Conservation (phyloP, 2,888 invertebrate genomes). For the Tinea pellionella region DNA sequence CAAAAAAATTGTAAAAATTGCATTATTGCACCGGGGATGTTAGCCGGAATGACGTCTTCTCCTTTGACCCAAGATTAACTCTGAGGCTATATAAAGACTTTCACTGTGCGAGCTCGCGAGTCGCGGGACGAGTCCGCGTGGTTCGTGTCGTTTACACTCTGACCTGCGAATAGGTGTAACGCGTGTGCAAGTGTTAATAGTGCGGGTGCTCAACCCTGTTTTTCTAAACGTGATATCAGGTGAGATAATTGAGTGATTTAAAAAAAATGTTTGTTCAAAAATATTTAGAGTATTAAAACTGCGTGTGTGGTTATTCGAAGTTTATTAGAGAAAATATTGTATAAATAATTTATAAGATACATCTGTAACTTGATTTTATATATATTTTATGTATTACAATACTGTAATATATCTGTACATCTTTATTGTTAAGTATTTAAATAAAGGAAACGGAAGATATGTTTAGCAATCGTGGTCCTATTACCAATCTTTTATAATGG, state of each 20-base stretch:
- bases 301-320: no score
- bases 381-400: no score
- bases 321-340: no score
- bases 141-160: constrained; percentile 42
- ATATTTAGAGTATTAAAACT: no score
- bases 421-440: no score
- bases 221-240: constrained; percentile 2
- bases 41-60: constrained; percentile 27
- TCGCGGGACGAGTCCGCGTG: constrained; percentile 43
- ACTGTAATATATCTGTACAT: no score
- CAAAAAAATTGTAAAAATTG: not conserved
- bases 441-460: no score
- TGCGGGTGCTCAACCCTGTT: not conserved
- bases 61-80: constrained; percentile 16
- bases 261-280: no score
- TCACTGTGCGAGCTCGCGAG: constrained; percentile 52
- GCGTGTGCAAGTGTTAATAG: not conserved
- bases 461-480: no score
- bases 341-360: no score
- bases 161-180: constrained; percentile 28
- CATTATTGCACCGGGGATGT: not conserved
- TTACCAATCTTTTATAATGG: no score
- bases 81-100: constrained; percentile 63
- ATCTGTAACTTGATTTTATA: no score
- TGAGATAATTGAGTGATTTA: not conserved